Percentiles rank a stretch among this genome's conserved stretches.
phyloP scores from a whole-genome alignment of 2,113 vertebrate species.

The Heptranchias perlo region DNA sequence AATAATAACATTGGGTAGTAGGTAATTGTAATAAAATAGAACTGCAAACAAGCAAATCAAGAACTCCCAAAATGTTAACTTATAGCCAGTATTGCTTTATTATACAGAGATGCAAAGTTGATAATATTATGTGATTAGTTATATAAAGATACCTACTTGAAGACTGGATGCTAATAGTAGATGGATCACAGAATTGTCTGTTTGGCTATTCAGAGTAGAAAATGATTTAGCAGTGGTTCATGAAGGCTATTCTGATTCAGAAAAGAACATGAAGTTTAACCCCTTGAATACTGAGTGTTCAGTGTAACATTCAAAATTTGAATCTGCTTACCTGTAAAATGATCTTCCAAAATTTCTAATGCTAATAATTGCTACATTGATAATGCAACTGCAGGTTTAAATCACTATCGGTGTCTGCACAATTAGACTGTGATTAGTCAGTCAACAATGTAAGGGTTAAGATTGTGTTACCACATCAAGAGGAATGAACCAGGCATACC shows the following conservation, averaged over 20 bases:
- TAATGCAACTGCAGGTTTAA: background rate
- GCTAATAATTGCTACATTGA: background rate
- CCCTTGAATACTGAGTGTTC: background rate
- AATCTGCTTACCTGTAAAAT: too few species aligned
- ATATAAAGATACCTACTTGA: background rate
- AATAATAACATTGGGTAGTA: background rate
- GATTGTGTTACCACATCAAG: background rate
- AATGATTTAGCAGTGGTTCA: background rate
- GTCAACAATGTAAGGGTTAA: conserved; percentile 10
- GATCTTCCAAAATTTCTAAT: background rate
- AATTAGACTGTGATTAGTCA: background rate
- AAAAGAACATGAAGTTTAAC: background rate
- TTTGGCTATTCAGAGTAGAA: background rate
- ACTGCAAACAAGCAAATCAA: background rate
- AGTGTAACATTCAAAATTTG: background rate
- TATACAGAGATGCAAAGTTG: background rate
- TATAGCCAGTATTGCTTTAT: background rate
- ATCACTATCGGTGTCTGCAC: background rate
- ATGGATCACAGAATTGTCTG: background rate
- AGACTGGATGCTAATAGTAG: background rate
- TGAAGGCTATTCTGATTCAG: background rate
- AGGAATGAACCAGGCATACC: background rate
- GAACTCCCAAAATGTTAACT: background rate
- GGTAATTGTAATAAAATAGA: background rate
- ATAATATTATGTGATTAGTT: background rate